phyloP scores from a whole-genome alignment of 2,797 vertebrate species.

The Paedocypris micromegethes region DNA sequence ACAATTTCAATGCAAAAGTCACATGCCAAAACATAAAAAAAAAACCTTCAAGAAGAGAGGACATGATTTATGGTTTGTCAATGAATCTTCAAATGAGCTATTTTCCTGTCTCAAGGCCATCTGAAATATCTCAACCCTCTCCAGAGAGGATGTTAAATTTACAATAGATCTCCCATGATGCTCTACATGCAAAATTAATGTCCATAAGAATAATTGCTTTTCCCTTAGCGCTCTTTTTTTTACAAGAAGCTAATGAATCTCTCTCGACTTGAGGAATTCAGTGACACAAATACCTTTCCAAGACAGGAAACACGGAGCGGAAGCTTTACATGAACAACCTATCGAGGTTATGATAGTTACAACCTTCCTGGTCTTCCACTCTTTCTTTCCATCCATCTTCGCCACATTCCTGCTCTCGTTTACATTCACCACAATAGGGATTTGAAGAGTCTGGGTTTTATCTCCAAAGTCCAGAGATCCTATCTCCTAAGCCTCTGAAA shows the following conservation, averaged over 20 bases:
- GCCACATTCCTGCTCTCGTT: conserved; percentile 29
- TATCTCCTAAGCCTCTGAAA: conserved; percentile 44
- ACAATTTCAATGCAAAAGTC: no score
- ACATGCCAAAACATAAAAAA: no score
- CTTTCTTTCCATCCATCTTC: conserved; percentile 30
- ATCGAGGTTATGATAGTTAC: conserved; percentile 66
- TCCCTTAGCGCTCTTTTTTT: conserved; percentile 31
- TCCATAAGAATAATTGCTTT: conserved; percentile 36
- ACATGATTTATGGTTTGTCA: no score
- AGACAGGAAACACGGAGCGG: conserved; percentile 50
- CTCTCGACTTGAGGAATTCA: conserved; percentile 49
- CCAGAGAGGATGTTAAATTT: conserved; percentile 12
- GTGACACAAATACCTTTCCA: conserved; percentile 51
- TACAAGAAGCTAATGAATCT: conserved; percentile 53
- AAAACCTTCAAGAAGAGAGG: no score
- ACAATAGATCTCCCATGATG: conserved; percentile 40
- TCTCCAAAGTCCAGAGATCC: conserved; percentile 57
- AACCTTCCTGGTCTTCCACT: conserved; percentile 44
- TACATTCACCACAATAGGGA: conserved; percentile 42
- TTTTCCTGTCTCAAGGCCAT: background rate
- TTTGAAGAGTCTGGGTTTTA: conserved; percentile 59
- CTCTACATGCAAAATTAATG: conserved; percentile 20
- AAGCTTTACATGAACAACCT: conserved; percentile 56
- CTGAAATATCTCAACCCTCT: conserved; percentile 5
- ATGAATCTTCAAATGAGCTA: background rate